A percentile compares a stretch with the other conserved stretches of the same genome.
These are phyloP conservation scores for Ianthella basta DNA, from an alignment of 37 sponge, comb jelly and placozoan genomes.

Conservation along the genomic window DNA sequence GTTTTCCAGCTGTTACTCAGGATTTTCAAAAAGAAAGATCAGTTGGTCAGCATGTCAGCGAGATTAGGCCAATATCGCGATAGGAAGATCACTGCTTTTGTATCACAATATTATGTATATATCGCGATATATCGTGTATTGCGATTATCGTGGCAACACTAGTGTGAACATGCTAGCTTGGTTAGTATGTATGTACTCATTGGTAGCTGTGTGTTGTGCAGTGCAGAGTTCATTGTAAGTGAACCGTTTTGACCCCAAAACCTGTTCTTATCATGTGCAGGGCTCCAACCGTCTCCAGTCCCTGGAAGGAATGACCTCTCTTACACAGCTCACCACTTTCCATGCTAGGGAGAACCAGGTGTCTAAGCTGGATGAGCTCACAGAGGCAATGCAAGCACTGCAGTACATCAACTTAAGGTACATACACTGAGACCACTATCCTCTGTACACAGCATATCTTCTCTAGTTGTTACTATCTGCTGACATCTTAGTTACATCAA, in stretches of 20 bases:
- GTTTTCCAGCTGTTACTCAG: too few relatives aligned
- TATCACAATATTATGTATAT: too few relatives aligned
- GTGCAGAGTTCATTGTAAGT: too few relatives aligned
- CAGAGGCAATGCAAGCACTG: constrained; percentile 73
- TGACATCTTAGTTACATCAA: too few relatives aligned
- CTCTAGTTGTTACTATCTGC: not conserved
- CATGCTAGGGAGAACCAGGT: constrained; percentile 89
- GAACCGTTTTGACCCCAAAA: too few relatives aligned
- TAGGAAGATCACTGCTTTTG: too few relatives aligned
- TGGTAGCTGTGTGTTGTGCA: not conserved
- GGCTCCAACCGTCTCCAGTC: constrained; percentile 79
- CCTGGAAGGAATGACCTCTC: constrained; percentile 69
- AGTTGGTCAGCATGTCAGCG: too few relatives aligned
- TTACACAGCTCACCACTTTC: constrained; percentile 74
- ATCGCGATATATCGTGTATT: too few relatives aligned
- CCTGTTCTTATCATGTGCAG: constrained; percentile 10
- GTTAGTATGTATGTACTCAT: not conserved
- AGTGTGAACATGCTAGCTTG: not conserved
- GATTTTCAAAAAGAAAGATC: too few relatives aligned
- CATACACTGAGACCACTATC: not conserved
- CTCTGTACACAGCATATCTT: not conserved
- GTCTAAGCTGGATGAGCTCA: constrained; percentile 75
- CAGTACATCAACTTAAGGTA: constrained; percentile 93
- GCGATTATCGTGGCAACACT: too few relatives aligned
- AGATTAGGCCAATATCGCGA: too few relatives aligned